Evolutionary conservation across 35 echinoderm and acorn worm genomes (phyloP), one percentile per base, ranked within the genome.

Genomic region (Chiridota heheva): DNA sequence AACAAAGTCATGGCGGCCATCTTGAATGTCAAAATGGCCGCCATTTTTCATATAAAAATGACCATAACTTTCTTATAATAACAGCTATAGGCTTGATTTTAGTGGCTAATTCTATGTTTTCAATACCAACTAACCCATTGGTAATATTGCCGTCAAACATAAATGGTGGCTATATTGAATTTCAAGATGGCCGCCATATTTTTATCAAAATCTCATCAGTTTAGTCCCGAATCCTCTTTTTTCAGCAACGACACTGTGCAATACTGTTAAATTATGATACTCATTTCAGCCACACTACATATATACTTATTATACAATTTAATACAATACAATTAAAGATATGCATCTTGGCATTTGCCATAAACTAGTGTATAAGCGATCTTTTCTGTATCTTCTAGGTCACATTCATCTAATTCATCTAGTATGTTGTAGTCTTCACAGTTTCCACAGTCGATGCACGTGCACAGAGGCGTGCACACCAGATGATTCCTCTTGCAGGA

Each of bases 401-500:
- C 69, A 43, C n/a, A 2, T 2, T 41, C 42, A n/a, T 73, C n/a
- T n/a, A n/a, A 10, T 51, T 51, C 69, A 73, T 73, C 69, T 26
- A 4, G 2, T 24, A 73, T 3, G 22, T 42, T 73, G 42, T 73
- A 73, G 31, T 73, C 69, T 44, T 2, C n/a, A 43, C 37, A 43
- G 69, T 73, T 73, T 25, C 45, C 42, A 73, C 69, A 73, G 37
- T 43, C 36, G 42, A 43, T 15, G 69, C 69, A 73, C 22, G 8
- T 65, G 29, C 37, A 73, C 35, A 67, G 63, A 5, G 63, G 63
- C 3, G 63, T 67, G 24, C 63, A 67, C 45, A 73, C 69, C 37
- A 43, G 37, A 73, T 46, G 22, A 33, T 43, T 73, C 42, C 45
- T 73, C 42, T 43, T 73, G 69, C 69, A 73, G 6, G 69, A 73